A percentile compares a stretch with the other conserved stretches of the same genome.
Conservation (phyloP, 2,797 vertebrate genomes). For the Malacoctenus gilli region DNA sequence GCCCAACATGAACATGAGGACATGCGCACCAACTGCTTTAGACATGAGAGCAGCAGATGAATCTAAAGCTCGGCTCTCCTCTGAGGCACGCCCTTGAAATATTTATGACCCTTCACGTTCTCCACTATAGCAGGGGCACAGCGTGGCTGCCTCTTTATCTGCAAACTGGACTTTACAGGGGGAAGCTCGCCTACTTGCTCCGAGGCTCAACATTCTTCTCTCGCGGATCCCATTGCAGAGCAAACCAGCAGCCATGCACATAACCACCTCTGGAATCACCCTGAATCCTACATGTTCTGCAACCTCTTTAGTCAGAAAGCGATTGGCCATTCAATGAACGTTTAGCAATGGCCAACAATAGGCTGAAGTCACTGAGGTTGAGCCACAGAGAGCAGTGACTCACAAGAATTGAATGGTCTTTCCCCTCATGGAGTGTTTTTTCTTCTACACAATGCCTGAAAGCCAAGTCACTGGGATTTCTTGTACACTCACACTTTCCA, state of each 20-base stretch:
- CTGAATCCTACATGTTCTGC: constrained; percentile 53
- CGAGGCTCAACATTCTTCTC: constrained; percentile 63
- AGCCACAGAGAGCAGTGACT: constrained; percentile 49
- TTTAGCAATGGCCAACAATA: constrained; percentile 54
- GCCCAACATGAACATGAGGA: constrained; percentile 22
- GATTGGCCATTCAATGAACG: constrained; percentile 42
- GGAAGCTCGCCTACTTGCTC: constrained; percentile 23
- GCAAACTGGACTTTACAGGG: constrained; percentile 53
- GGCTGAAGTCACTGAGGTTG: constrained; percentile 30
- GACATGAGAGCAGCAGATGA: constrained; percentile 39
- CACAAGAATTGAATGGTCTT: constrained; percentile 19
- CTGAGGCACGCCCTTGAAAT: constrained; percentile 73
- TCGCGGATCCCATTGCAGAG: constrained; percentile 54
- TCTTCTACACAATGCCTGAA: constrained; percentile 28
- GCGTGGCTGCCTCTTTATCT: constrained; percentile 49
- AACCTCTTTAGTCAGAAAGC: constrained; percentile 37
- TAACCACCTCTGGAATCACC: constrained; percentile 44
- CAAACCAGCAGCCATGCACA: constrained; percentile 50
- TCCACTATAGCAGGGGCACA: constrained; percentile 48
- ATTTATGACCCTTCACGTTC: constrained; percentile 66
- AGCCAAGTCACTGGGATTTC: constrained; percentile 42
- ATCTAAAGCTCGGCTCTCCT: constrained; percentile 58
- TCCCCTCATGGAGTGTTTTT: constrained; percentile 33
- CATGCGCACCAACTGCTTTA: background rate
- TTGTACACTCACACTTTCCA: constrained; percentile 61